Base-by-base conservation (phyloP, 2,888 invertebrate genomes). In the Alsophila aescularia region DNA sequence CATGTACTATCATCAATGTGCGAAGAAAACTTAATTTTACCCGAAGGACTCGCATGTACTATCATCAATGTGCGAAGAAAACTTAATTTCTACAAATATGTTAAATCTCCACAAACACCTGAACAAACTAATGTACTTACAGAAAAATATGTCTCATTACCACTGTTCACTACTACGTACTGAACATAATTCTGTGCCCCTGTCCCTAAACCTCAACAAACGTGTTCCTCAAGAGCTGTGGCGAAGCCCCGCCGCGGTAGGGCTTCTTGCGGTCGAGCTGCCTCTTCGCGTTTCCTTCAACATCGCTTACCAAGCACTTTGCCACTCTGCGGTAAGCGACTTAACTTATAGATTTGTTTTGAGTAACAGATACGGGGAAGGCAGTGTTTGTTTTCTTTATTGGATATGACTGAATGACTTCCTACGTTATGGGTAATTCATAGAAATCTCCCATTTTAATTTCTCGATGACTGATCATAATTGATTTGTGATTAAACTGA, bases 181-280 rank as follows among this genome's bases (percentile, higher is more conserved):
- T 52, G 52, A 12, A 8, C 0, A 65, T 64, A 14, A n/a, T n/a
- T n/a, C n/a, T n/a, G n/a, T n/a, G n/a, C n/a, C 62, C 66, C 64
- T 64, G 52, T 62, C 58, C 60, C 62, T 67, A 74, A 73, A 69
- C 64, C 69, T 66, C 73, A 72, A 69, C 66, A 66, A 62, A 57
- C 61, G 50, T 67, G 79, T 70, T 75, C 72, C 68, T 67, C 72
- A 69, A 62, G 49, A 43, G 41, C 44, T 34, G 70, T 69, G 74
- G 74, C 75, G 75, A 77, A 75, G 74, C 75, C 70, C 49, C 62
- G 66, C 66, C 45, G 8, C 41, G 6, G 78, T 79, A 72, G 69
- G 90, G 90, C 87, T 90, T 90, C 90, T 79, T 88, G 90, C 75
- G 90, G 90, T 90, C 79, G 69, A 58, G 66, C 63, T 67, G 72